Evolutionary conservation across 2,113 vertebrate genomes (phyloP).

Genomic region (Gavialis gangeticus): DNA sequence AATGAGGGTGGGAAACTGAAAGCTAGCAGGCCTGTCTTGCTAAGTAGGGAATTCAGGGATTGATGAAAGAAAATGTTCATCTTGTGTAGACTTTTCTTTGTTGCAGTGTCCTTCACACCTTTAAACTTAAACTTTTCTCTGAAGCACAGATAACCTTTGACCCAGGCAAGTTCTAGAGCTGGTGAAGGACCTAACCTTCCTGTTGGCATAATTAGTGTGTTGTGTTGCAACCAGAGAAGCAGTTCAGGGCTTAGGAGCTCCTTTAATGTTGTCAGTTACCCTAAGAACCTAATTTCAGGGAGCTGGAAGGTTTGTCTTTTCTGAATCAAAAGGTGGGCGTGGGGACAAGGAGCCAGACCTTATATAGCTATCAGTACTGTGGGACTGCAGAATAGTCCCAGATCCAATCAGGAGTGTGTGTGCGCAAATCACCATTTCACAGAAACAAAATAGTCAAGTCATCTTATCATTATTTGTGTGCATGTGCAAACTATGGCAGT

Average conservation of each 20-base stretch:
- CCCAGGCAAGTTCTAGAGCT: not conserved
- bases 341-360: not conserved
- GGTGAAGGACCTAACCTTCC: not conserved
- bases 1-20: not conserved
- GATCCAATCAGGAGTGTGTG: not conserved
- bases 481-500: not conserved
- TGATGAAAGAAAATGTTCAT: too few species aligned
- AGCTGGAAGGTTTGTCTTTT: not conserved
- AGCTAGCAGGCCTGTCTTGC: not conserved
- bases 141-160: not conserved
- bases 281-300: not conserved
- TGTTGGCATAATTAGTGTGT: not conserved
- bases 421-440: not conserved
- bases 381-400: too few species aligned
- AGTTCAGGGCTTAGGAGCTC: fast-evolving
- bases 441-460: not conserved
- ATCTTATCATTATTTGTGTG: not conserved
- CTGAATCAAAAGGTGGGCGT: not conserved
- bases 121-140: not conserved
- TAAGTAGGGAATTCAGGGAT: not conserved
- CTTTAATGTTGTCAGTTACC: not conserved
- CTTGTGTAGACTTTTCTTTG: not conserved
- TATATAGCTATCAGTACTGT: not conserved
- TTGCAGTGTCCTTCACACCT: not conserved
- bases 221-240: not conserved